Conservation (phyloP, 2,888 invertebrate genomes). For the Polydrusus cervinus region DNA sequence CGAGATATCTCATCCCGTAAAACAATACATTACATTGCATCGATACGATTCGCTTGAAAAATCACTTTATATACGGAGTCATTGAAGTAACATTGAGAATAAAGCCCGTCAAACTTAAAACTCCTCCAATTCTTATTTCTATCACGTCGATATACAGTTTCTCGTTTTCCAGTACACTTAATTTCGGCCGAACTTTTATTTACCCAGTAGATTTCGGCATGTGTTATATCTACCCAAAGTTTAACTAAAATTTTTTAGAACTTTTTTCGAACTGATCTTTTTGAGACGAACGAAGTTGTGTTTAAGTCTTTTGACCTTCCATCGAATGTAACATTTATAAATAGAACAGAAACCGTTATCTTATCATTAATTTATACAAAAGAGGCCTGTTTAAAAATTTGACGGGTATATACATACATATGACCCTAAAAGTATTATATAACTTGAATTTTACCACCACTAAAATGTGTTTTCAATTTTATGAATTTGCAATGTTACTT, state of each 20-base stretch:
- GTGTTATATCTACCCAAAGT: slow-evolving; percentile 31
- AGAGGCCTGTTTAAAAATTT: too few relatives aligned
- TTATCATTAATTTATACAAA: too few relatives aligned
- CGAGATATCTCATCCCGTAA: too few relatives aligned
- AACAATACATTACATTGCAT: too few relatives aligned
- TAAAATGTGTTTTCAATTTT: too few relatives aligned
- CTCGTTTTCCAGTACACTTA: slow-evolving; percentile 45
- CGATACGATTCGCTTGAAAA: too few relatives aligned
- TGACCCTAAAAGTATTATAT: too few relatives aligned
- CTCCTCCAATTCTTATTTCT: slow-evolving; percentile 43
- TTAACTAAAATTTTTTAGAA: slow-evolving; percentile 25
- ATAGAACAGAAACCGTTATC: not conserved
- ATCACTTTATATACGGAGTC: not conserved
- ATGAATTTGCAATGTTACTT: too few relatives aligned
- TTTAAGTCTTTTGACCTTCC: not conserved
- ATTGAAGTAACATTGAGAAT: slow-evolving; percentile 34
- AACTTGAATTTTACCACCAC: too few relatives aligned
- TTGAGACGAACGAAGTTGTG: not conserved
- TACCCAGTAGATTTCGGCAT: slow-evolving; percentile 30
- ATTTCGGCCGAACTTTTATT: slow-evolving; percentile 32
- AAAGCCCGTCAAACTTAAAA: slow-evolving; percentile 46
- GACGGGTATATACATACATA: too few relatives aligned
- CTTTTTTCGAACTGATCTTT: not conserved
- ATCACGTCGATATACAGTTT: slow-evolving; percentile 48
- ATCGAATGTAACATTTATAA: not conserved